phyloP scores from a whole-genome alignment of 2,113 vertebrate species.

The Siniperca knerii region DNA sequence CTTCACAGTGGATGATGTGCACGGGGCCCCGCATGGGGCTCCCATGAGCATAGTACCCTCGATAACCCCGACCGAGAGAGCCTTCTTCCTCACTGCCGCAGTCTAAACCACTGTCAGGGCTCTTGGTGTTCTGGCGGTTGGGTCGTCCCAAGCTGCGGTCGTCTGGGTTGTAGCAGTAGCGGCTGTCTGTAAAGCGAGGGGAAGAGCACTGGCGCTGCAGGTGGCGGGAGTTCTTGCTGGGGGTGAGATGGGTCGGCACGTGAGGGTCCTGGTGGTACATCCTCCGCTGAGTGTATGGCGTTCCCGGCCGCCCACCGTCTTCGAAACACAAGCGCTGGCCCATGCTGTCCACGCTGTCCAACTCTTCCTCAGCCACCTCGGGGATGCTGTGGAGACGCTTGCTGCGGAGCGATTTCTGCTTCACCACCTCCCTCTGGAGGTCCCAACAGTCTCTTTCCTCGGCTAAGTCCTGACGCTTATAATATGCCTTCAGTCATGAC shows the following conservation, averaged over 20 bases:
- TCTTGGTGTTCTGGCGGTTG: slow-evolving; percentile 87
- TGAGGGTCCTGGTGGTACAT: slow-evolving; percentile 77
- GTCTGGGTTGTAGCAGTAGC: slow-evolving; percentile 71
- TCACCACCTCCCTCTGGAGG: slow-evolving; percentile 90
- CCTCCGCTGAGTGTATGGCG: slow-evolving; percentile 70
- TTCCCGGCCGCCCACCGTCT: slow-evolving; percentile 71
- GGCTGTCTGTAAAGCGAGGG: slow-evolving; percentile 82
- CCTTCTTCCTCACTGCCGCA: slow-evolving; percentile 96
- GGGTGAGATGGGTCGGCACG: slow-evolving; percentile 71
- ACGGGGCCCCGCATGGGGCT: slow-evolving; percentile 76
- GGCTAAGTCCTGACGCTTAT: slow-evolving; percentile 85
- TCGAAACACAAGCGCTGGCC: slow-evolving; percentile 81
- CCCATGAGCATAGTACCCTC: slow-evolving; percentile 69
- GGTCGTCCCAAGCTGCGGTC: slow-evolving; percentile 77
- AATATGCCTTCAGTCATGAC: slow-evolving; percentile 87
- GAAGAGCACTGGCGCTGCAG: slow-evolving; percentile 82
- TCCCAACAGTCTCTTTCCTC: slow-evolving; percentile 87
- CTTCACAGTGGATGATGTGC: slow-evolving; percentile 85
- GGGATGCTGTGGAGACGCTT: slow-evolving; percentile 98
- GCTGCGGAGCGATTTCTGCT: slow-evolving; percentile 87
- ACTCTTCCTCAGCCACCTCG: slow-evolving; percentile 95
- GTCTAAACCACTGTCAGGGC: slow-evolving; percentile 97
- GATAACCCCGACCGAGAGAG: slow-evolving; percentile 78
- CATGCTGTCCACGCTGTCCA: slow-evolving; percentile 77
- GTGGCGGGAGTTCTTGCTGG: slow-evolving; percentile 65